Base-by-base conservation (phyloP, 2,888 invertebrate species). In the Lasiommata megera region DNA sequence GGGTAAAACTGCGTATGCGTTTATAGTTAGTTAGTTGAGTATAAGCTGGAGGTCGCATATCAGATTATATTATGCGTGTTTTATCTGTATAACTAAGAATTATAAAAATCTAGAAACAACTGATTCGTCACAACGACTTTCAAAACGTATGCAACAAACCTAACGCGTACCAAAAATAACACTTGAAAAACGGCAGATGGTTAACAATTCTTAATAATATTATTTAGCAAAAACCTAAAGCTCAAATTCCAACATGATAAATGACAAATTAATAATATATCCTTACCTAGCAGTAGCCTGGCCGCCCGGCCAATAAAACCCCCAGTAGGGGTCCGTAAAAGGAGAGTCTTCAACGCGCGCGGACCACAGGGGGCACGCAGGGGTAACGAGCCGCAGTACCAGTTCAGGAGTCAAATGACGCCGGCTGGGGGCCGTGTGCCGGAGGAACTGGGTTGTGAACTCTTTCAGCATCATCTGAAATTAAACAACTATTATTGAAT, bases 261-360 rank as follows among this genome's bases (percentile, higher is more conserved):
- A 40, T 11, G 11, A 23, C 1, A 44, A n/a, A n/a, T n/a, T n/a
- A n/a, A n/a, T 44, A 12, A 1, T 31, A 8, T 1, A 73, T 41
- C 8, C 50, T 38, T 3, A 93, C 93, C 94, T 93, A 6, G 94
- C 91, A 0, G 94, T 78, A 6, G 93, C 94, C 70, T 95, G 95
- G 1, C 95, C 95, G 0, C 95, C 95, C 0, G 95, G 95, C 95
- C 95, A 95, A 73, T 95, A 95, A 77, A 95, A 95, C 0, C 93
- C 94, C 95, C 95, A 95, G 74, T 92, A 95, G 0, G 95, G 95
- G 65, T 95, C 95, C 46, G 77, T 71, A 48, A 87, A 92, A 0
- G 89, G 88, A 0, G 75, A 66, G 7, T 80, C 67, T 0, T 80
- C 73, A 7, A 80, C 81, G 1, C 74, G 76, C 0, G 89, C 84